These are phyloP conservation scores for Mionectes macconnelli DNA, from an alignment of 2,113 vertebrate species.

Conservation along the genomic window DNA sequence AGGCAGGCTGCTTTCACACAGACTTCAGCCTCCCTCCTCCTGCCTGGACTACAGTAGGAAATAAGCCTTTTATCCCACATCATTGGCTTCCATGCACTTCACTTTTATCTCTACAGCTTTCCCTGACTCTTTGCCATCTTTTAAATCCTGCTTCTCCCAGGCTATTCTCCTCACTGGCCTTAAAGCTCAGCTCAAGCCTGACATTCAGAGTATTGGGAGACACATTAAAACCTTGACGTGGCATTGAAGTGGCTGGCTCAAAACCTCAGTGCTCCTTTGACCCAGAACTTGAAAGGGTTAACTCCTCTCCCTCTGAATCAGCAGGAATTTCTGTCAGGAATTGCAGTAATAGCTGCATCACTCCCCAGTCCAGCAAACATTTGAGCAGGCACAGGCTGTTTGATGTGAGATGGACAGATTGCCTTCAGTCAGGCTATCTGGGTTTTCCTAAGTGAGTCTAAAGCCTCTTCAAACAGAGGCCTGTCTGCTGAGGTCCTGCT, in stretches of 20 bases:
- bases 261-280: background rate
- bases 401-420: background rate
- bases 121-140: constrained; percentile 37
- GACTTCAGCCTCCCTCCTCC: background rate
- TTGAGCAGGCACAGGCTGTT: background rate
- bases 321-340: background rate
- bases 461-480: background rate
- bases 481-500: background rate
- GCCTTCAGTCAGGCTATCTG: background rate
- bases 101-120: constrained; percentile 6
- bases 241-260: constrained; percentile 4
- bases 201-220: background rate
- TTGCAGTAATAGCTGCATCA: background rate
- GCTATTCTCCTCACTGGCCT: background rate
- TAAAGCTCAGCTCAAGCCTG: constrained; percentile 5
- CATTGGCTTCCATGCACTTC: constrained; percentile 8
- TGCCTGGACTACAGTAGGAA: background rate
- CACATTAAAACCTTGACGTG: background rate
- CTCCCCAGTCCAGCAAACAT: background rate
- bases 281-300: constrained; percentile 42
- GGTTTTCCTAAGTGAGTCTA: background rate
- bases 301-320: background rate
- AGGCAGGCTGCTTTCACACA: background rate
- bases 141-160: constrained; percentile 13
- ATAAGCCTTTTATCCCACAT: constrained; percentile 50